Conservation (phyloP, 2,888 invertebrate genomes). For the Athalia rosae region DNA sequence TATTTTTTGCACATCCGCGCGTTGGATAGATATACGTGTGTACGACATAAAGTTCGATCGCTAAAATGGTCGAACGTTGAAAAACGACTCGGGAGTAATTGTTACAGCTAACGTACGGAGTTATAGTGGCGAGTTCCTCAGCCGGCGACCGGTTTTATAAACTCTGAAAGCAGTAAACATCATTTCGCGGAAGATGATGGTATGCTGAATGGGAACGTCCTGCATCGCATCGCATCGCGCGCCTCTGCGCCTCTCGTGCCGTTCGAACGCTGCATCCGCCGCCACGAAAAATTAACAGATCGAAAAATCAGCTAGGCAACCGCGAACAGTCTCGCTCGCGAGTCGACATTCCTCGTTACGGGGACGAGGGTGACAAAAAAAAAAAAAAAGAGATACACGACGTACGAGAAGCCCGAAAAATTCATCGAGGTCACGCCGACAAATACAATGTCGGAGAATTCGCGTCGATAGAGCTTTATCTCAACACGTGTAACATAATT, state of each 20-base stretch:
- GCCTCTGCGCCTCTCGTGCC: background rate
- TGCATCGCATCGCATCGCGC: background rate
- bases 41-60: too few species aligned
- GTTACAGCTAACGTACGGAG: too few species aligned
- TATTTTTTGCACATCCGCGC: background rate
- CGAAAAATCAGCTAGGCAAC: too few species aligned
- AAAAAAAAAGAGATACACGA: too few species aligned
- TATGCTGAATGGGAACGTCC: background rate
- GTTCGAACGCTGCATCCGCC: too few species aligned
- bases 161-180: background rate
- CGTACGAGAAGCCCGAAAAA: constrained; percentile 4
- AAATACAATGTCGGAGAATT: constrained; percentile 13
- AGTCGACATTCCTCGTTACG: background rate
- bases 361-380: background rate
- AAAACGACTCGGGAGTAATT: too few species aligned
- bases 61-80: too few species aligned
- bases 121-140: constrained; percentile 53
- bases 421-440: constrained; percentile 13
- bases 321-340: too few species aligned
- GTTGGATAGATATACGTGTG: too few species aligned
- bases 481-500: background rate
- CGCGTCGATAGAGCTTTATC: constrained; percentile 1
- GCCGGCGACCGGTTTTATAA: constrained; percentile 59
- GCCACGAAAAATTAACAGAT: too few species aligned
- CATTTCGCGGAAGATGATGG: background rate